Conservation (phyloP, 2,113 vertebrate species). For the Halichoerus grypus region DNA sequence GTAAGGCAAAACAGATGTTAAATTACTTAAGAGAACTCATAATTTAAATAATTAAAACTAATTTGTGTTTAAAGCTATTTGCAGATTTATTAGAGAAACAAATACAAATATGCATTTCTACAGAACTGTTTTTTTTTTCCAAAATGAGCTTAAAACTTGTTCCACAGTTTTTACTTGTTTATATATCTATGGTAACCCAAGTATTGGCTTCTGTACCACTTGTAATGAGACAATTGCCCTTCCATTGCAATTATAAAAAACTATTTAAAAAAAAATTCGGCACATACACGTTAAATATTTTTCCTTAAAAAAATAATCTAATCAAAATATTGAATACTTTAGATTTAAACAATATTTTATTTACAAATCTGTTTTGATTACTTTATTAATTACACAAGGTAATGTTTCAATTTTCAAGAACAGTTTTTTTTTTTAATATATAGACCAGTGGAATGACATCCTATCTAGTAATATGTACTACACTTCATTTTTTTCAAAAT, state of each 20-base stretch:
- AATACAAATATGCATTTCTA: constrained; percentile 90
- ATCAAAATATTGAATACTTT: constrained; percentile 85
- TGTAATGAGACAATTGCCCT: constrained; percentile 85
- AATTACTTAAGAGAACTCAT: constrained; percentile 88
- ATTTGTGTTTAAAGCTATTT: constrained; percentile 90
- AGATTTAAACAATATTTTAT: constrained; percentile 84
- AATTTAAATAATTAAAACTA: constrained; percentile 93
- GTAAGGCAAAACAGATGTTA: constrained; percentile 88
- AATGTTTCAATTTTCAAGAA: constrained; percentile 85
- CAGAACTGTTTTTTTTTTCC: constrained; percentile 88
- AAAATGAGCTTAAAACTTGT: constrained; percentile 88
- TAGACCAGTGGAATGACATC: constrained; percentile 84
- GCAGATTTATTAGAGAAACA: constrained; percentile 91
- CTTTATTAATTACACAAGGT: constrained; percentile 84
- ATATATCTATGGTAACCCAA: constrained; percentile 85
- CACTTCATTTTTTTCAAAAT: constrained; percentile 81
- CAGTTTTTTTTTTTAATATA: constrained; percentile 74
- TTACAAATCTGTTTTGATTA: constrained; percentile 85
- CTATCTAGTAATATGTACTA: constrained; percentile 82
- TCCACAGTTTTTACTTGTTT: constrained; percentile 85
- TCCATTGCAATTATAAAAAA: constrained; percentile 81
- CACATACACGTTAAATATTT: constrained; percentile 84
- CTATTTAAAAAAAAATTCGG: constrained; percentile 82
- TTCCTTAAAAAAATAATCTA: constrained; percentile 86
- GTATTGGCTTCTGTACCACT: constrained; percentile 84